These are phyloP conservation scores for Drosophila pandora DNA, from an alignment of 1,140 invertebrate species.

Conservation along the genomic window DNA sequence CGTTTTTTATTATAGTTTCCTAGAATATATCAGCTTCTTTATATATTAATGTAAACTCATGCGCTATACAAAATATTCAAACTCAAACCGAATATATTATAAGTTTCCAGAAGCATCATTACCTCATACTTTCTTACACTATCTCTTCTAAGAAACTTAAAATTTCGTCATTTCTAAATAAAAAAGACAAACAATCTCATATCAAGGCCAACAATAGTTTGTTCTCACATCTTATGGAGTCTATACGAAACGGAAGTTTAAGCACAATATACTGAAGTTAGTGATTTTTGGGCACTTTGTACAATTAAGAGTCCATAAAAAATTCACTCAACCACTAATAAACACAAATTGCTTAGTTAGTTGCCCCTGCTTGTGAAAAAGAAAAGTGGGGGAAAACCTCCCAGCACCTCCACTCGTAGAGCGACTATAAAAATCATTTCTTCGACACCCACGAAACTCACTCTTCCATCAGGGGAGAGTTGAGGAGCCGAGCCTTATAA, in stretches of 20 bases:
- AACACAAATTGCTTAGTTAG: constrained; percentile 42
- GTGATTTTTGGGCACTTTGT: constrained; percentile 50
- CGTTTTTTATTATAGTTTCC: too few relatives aligned
- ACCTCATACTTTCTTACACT: background rate
- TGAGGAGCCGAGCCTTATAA: constrained; percentile 30
- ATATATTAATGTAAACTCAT: too few relatives aligned
- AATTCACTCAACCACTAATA: constrained; percentile 54
- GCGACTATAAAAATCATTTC: constrained; percentile 60
- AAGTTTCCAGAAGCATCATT: background rate
- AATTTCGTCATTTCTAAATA: background rate
- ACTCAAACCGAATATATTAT: background rate
- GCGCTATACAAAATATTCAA: too few relatives aligned
- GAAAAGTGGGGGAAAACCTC: constrained; percentile 15
- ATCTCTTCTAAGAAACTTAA: background rate
- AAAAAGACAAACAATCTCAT: background rate
- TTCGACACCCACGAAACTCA: constrained; percentile 14
- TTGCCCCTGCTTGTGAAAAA: constrained; percentile 43
- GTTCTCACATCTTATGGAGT: constrained; percentile 21
- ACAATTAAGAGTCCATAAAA: constrained; percentile 53
- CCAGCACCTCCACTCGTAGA: constrained; percentile 15
- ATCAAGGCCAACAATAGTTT: constrained; percentile 14
- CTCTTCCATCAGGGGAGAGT: constrained; percentile 9
- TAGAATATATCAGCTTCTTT: too few relatives aligned
- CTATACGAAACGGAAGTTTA: constrained; percentile 13
- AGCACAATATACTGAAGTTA: constrained; percentile 26